Percentiles rank a stretch among this genome's conserved stretches.
Conservation (phyloP, 53 echinoderm and acorn worm genomes). For the Glandiceps talaboti region DNA sequence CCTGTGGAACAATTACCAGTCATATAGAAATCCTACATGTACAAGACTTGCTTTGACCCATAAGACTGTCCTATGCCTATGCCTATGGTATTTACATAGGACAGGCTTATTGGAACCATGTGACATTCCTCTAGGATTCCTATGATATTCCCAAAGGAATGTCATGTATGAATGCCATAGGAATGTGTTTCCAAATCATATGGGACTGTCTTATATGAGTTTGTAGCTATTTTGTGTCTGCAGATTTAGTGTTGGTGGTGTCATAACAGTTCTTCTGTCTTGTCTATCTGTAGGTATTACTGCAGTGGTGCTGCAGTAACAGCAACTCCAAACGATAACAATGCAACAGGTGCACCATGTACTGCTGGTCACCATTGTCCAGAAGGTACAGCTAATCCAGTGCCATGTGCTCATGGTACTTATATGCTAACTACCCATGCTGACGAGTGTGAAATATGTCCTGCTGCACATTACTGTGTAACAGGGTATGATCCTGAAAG, state of each 20-base stretch:
- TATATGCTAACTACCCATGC: constrained; percentile 90
- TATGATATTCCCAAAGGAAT: too few relatives aligned
- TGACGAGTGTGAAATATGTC: constrained; percentile 67
- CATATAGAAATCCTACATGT: too few relatives aligned
- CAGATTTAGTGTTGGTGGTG: not conserved
- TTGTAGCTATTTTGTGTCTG: not conserved
- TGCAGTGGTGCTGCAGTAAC: constrained; percentile 60
- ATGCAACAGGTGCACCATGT: constrained; percentile 84
- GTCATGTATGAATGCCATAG: too few relatives aligned
- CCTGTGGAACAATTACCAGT: too few relatives aligned
- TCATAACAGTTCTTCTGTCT: not conserved
- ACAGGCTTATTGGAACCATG: too few relatives aligned
- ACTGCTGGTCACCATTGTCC: constrained; percentile 88
- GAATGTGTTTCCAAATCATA: too few relatives aligned
- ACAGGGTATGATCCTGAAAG: constrained; percentile 90
- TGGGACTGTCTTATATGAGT: too few relatives aligned
- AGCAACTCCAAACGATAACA: constrained; percentile 72
- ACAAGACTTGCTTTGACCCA: too few relatives aligned
- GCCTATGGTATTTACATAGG: too few relatives aligned
- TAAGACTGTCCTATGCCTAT: too few relatives aligned
- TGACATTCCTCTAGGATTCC: too few relatives aligned
- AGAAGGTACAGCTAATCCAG: constrained; percentile 60
- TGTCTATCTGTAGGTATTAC: constrained; percentile 43
- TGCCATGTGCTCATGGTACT: constrained; percentile 82
- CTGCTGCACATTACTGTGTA: constrained; percentile 59